phyloP scores from a whole-genome alignment of 2,888 invertebrate species.

The Erebia palarica region DNA sequence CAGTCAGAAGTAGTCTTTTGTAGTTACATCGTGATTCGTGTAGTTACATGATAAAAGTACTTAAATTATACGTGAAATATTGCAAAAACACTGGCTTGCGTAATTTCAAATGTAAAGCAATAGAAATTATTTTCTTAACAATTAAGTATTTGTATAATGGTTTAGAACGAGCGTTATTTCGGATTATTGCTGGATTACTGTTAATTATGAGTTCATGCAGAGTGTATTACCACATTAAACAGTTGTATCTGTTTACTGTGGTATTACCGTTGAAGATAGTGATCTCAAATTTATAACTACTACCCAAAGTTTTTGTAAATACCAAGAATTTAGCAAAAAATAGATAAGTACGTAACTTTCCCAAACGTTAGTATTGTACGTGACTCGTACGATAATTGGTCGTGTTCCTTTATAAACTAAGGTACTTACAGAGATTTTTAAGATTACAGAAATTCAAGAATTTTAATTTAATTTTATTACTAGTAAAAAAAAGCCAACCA shows the following conservation, averaged over 20 bases:
- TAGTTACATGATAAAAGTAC: conserved; percentile 12
- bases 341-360: not conserved
- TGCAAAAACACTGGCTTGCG: conserved; percentile 5
- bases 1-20: not conserved
- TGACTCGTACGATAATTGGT: conserved; percentile 8
- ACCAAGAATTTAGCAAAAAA: conserved; percentile 8
- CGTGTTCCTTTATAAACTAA: not conserved
- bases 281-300: conserved; percentile 1
- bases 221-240: not conserved
- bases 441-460: not conserved
- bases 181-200: not conserved
- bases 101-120: not conserved
- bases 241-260: no score
- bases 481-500: no score
- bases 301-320: not conserved
- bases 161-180: not conserved
- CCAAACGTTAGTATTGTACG: conserved; percentile 9
- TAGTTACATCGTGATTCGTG: conserved; percentile 1
- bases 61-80: conserved; percentile 9
- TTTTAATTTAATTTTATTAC: not conserved
- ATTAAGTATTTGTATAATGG: conserved; percentile 1
- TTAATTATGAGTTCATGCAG: not conserved
- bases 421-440: not conserved
- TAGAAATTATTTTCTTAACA: conserved; percentile 7
- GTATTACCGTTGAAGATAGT: conserved; percentile 6